Evolutionary conservation across 2,113 vertebrate species (phyloP), one percentile per base, ranked within the genome.

Genomic region (Felis catus): DNA sequence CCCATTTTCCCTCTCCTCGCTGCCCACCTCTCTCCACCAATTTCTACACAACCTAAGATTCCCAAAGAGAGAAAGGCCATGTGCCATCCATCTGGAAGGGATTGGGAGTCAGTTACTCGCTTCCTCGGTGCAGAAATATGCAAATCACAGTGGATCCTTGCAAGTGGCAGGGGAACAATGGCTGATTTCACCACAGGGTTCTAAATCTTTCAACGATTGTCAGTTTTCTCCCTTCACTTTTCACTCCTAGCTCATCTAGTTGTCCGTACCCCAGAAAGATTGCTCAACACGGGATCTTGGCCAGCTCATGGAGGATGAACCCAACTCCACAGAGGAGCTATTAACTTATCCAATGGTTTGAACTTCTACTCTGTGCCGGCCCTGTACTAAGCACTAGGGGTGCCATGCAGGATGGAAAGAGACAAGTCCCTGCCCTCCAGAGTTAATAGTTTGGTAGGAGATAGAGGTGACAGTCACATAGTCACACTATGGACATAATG

Each of bases 61-160:
- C 39, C 31, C 92, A 81, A 76, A 53, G 76, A 71, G 19, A 91
- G n/a, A 79, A 68, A 76, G 4, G 15, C 73, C 58, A 73, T 14
- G 14, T 63, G 25, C 27, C 63, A 71, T 84, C 5, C 31, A 16
- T 36, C 45, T 94, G 61, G 45, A 95, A 96, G 96, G 91, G 91
- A 94, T 36, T 61, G 83, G 66, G 81, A 96, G 76, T 91, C 83
- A 96, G 96, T 94, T 73, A 97, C 39, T 7, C 23, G 55, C 41
- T 95, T 96, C 65, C 39, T 89, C 9, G 8, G 51, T 92, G n/a
- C 21, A 86, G 82, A 98, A 97, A 73, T 93, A 94, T 45, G 89
- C 23, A 81, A 97, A 97, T 94, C 87, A 58, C 18, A 73, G 15
- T 48, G 89, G 48, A 87, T 16, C 25, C 73, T 41, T 83, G 65